phyloP scores from a whole-genome alignment of 2,797 vertebrate species.

The Bucorvus abyssinicus region DNA sequence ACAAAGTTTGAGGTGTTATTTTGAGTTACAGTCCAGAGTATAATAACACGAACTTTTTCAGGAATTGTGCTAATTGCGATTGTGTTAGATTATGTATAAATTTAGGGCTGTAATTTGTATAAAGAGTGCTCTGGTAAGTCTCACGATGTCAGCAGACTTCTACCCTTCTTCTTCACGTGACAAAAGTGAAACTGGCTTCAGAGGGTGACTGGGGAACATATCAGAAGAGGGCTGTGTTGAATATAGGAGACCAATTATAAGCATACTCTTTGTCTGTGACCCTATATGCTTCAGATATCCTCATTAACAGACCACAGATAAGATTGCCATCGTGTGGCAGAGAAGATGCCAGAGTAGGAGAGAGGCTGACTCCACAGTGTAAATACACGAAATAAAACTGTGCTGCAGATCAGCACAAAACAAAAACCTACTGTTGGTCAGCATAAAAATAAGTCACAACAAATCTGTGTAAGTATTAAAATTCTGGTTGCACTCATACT shows the following conservation, averaged over 20 bases:
- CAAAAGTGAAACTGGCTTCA: not conserved
- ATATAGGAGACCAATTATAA: not conserved
- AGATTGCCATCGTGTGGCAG: not conserved
- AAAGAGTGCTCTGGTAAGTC: not conserved
- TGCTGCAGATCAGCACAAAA: not conserved
- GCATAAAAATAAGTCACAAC: not conserved
- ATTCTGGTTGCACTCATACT: not conserved
- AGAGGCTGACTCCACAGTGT: not conserved
- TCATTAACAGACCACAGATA: not conserved
- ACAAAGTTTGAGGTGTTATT: not conserved
- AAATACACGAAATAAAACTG: not conserved
- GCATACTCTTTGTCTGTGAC: not conserved
- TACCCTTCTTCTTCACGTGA: not conserved
- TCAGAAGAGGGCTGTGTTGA: rapidly evolving
- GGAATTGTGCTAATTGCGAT: not conserved
- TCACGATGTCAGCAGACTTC: not conserved
- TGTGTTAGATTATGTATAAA: not conserved
- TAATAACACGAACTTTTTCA: not conserved
- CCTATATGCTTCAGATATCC: not conserved
- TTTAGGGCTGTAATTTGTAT: not conserved
- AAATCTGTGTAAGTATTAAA: not conserved
- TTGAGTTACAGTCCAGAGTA: not conserved
- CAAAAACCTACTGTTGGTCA: not conserved
- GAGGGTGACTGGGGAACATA: not conserved
- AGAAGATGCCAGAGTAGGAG: not conserved